Conservation (phyloP, 2,888 invertebrate genomes). For the Mythimna albipuncta region DNA sequence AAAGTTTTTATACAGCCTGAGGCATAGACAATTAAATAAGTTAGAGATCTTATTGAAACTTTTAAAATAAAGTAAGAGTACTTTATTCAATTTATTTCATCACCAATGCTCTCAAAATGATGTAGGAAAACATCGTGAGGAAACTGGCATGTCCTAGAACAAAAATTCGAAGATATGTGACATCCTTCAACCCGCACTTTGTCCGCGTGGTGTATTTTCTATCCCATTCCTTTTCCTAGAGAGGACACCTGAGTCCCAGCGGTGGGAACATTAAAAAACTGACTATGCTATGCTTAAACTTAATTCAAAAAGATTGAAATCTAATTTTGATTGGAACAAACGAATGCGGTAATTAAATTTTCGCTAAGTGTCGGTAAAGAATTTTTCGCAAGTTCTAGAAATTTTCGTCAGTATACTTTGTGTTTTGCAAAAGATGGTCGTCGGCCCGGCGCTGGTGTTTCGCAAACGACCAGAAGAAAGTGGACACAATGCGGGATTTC, state of each 20-base stretch:
- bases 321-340: slow-evolving; percentile 45
- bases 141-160: too few relatives aligned
- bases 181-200: too few relatives aligned
- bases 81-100: too few relatives aligned
- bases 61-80: too few relatives aligned
- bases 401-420: slow-evolving; percentile 66
- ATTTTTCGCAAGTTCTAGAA: too few relatives aligned
- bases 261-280: too few relatives aligned
- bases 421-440: slow-evolving; percentile 51
- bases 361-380: slow-evolving; percentile 40
- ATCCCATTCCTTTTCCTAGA: too few relatives aligned
- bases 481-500: slow-evolving; percentile 87
- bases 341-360: slow-evolving; percentile 53
- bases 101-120: too few relatives aligned
- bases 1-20: slow-evolving; percentile 74
- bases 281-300: slow-evolving; percentile 4
- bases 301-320: slow-evolving; percentile 49
- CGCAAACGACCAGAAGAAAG: slow-evolving; percentile 80
- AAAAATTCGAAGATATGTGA: too few relatives aligned
- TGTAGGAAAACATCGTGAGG: too few relatives aligned
- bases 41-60: background rate
- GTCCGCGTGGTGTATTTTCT: too few relatives aligned
- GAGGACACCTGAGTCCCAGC: too few relatives aligned
- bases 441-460: slow-evolving; percentile 66
- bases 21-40: slow-evolving; percentile 64